phyloP scores from a whole-genome alignment of 2,888 invertebrate genomes.

The Griposia aprilina region DNA sequence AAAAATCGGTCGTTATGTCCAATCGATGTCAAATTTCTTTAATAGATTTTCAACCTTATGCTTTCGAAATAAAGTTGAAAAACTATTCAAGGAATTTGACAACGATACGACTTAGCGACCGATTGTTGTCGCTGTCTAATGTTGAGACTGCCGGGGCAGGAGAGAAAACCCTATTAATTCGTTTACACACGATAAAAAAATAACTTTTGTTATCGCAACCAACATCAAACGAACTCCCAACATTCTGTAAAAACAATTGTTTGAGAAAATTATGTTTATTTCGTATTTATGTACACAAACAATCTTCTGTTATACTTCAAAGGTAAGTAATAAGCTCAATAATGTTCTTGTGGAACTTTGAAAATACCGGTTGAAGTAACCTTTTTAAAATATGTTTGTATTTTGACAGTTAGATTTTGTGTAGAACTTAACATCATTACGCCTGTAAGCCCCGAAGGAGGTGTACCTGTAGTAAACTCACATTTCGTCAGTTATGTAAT shows the following conservation, averaged over 20 bases:
- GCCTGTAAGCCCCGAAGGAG: no score
- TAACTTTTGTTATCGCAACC: background rate
- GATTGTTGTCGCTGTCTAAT: no score
- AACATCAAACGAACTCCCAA: slow-evolving; percentile 36
- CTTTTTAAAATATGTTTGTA: background rate
- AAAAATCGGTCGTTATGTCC: no score
- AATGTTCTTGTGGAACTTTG: slow-evolving; percentile 1
- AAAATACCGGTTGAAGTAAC: background rate
- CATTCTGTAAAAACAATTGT: slow-evolving; percentile 22
- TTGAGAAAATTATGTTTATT: slow-evolving; percentile 46
- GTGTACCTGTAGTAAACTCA: no score
- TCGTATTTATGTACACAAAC: slow-evolving; percentile 13
- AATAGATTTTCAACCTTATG: no score
- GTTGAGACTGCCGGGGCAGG: no score
- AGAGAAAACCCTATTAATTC: background rate
- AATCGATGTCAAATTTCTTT: no score
- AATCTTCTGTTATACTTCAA: slow-evolving; percentile 40
- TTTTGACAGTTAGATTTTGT: background rate
- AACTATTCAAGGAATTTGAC: no score
- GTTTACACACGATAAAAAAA: background rate
- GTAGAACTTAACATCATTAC: no score
- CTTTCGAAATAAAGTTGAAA: no score
- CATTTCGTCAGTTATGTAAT: no score
- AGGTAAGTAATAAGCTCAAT: slow-evolving; percentile 10
- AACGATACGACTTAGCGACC: no score